Evolutionary conservation across 92 coral and sea anemone genomes (phyloP).

Genomic region (Epizoanthus rinbou): DNA sequence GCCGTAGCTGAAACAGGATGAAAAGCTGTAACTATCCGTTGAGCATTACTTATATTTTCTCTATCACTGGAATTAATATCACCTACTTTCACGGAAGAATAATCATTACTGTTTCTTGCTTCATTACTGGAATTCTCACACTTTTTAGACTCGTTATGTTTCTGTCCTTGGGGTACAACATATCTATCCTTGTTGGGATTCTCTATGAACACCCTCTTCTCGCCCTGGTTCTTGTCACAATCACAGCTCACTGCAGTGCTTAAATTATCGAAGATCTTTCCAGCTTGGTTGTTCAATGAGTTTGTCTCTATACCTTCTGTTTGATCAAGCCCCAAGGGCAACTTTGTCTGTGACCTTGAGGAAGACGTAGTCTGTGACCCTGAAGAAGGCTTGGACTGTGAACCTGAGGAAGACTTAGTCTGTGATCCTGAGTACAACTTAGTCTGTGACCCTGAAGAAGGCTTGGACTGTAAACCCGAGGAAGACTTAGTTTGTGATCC

Average conservation of each 20-base stretch:
- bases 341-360: no score
- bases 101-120: no score
- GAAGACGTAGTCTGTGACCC: no score
- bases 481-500: no score
- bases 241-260: background rate
- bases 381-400: no score
- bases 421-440: no score
- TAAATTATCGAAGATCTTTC: background rate
- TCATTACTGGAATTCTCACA: background rate
- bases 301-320: background rate
- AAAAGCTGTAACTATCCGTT: background rate
- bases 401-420: no score
- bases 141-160: background rate
- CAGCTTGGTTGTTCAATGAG: background rate
- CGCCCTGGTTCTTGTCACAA: conserved; percentile 5
- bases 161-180: background rate
- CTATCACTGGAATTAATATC: background rate
- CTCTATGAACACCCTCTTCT: background rate
- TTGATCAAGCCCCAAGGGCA: conserved; percentile 1
- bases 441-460: no score
- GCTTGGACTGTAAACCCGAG: no score
- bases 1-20: background rate
- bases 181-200: background rate
- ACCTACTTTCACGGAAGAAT: background rate
- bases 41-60: background rate